Evolutionary conservation across 2,797 vertebrate species (phyloP).

Genomic region (Craterocephalus amniculus): DNA sequence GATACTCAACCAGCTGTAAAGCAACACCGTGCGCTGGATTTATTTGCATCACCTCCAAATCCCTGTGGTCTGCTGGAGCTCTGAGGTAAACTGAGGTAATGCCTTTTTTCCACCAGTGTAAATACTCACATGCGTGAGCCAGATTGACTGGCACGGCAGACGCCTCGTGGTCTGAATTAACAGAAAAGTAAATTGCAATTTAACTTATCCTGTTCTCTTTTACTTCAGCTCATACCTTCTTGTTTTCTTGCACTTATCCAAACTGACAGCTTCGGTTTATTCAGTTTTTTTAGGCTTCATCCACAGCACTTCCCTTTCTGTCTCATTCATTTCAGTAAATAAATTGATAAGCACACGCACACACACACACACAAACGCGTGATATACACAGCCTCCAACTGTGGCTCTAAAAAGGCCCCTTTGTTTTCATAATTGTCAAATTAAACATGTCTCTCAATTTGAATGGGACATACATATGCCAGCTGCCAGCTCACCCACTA

Average conservation of each 20-base stretch:
- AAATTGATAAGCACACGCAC: conserved; percentile 14
- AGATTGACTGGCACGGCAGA: conserved; percentile 44
- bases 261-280: conserved; percentile 45
- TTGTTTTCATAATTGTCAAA: conserved; percentile 81
- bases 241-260: conserved; percentile 42
- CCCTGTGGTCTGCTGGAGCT: conserved; percentile 55
- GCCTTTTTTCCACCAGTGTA: conserved; percentile 51
- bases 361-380: conserved; percentile 28
- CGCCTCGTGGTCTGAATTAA: conserved; percentile 57
- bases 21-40: conserved; percentile 39
- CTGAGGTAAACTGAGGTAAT: conserved; percentile 73
- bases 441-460: conserved; percentile 74
- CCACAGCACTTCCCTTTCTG: conserved; percentile 43
- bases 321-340: conserved; percentile 29
- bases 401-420: conserved; percentile 62
- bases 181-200: conserved; percentile 45
- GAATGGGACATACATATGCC: conserved; percentile 71
- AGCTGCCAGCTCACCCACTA: conserved; percentile 67
- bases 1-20: conserved; percentile 42
- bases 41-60: conserved; percentile 66
- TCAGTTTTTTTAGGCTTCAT: conserved; percentile 20
- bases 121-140: conserved; percentile 44
- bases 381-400: conserved; percentile 47
- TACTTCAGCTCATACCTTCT: conserved; percentile 13
- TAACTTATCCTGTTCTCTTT: conserved; percentile 17